Percentiles rank a stretch among this genome's conserved stretches.
Evolutionary conservation across 2,113 vertebrate species (phyloP).

Genomic region (Hyla sarda): DNA sequence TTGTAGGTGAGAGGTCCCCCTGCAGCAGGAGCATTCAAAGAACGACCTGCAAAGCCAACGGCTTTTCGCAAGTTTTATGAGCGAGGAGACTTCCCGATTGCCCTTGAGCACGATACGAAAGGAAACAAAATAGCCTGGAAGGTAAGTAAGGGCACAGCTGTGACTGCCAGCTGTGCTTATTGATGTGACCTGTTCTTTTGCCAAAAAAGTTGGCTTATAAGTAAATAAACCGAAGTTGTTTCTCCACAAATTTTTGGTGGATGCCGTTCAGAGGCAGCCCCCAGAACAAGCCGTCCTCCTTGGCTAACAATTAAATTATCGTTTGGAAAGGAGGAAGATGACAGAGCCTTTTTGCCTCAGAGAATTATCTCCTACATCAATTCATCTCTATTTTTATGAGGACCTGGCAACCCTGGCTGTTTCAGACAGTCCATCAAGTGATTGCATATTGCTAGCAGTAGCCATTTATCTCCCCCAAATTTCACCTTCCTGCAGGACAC

Average conservation of each 20-base stretch:
- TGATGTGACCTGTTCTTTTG: conserved; percentile 68
- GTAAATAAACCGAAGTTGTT: conserved; percentile 71
- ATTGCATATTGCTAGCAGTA: conserved; percentile 69
- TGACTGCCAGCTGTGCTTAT: conserved; percentile 64
- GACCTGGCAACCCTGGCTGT: conserved; percentile 72
- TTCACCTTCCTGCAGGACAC: conserved; percentile 82
- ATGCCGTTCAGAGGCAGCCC: conserved; percentile 62
- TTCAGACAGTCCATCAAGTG: conserved; percentile 76
- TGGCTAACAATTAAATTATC: conserved; percentile 79
- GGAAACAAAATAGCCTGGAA: conserved; percentile 93
- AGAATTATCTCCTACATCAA: conserved; percentile 73
- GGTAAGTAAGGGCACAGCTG: conserved; percentile 80
- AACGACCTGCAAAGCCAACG: conserved; percentile 84
- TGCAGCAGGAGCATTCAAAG: conserved; percentile 82
- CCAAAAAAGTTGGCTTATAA: conserved; percentile 67
- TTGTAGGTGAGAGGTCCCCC: conserved; percentile 88
- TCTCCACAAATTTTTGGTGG: conserved; percentile 64
- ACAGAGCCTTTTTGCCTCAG: conserved; percentile 75
- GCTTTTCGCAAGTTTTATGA: conserved; percentile 91
- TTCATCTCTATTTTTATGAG: conserved; percentile 81
- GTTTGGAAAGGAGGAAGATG: conserved; percentile 72
- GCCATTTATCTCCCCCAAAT: conserved; percentile 77
- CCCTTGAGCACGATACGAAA: conserved; percentile 81
- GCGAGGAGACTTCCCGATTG: conserved; percentile 89
- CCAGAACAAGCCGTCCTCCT: conserved; percentile 71